Conservation (phyloP, 2,113 vertebrate genomes). For the Hippolais icterina region DNA sequence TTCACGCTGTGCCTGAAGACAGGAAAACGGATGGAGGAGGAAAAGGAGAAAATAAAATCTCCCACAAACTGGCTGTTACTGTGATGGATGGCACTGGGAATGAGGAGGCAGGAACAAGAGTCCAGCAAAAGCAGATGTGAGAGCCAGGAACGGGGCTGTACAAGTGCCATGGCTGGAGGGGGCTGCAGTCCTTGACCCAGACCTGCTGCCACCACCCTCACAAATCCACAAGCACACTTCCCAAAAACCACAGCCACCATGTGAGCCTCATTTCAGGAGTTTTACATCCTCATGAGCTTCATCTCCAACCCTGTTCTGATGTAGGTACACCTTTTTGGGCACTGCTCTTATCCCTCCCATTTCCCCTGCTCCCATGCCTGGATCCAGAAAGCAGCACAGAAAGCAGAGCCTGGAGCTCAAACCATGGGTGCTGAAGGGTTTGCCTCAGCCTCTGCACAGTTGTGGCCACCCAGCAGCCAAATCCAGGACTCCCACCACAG, state of each 20-base stretch:
- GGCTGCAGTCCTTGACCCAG: neutral
- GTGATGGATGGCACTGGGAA: neutral
- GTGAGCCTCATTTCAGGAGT: neutral
- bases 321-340: neutral
- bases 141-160: neutral
- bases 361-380: neutral
- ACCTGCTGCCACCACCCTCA: neutral
- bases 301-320: neutral
- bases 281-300: neutral
- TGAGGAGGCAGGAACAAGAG: neutral
- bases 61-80: neutral
- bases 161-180: neutral
- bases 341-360: rapidly evolving
- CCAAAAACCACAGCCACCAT: neutral
- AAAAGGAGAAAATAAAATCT: slow-evolving; percentile 12
- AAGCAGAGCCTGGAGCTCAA: neutral
- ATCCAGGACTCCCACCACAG: neutral
- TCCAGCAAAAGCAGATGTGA: neutral
- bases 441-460: neutral
- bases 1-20: neutral
- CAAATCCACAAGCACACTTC: neutral
- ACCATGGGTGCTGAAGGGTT: rapidly evolving
- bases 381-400: neutral
- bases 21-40: neutral
- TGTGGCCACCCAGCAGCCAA: neutral